Conservation (phyloP, 2,888 invertebrate genomes). For the Drosophila meridiana region DNA sequence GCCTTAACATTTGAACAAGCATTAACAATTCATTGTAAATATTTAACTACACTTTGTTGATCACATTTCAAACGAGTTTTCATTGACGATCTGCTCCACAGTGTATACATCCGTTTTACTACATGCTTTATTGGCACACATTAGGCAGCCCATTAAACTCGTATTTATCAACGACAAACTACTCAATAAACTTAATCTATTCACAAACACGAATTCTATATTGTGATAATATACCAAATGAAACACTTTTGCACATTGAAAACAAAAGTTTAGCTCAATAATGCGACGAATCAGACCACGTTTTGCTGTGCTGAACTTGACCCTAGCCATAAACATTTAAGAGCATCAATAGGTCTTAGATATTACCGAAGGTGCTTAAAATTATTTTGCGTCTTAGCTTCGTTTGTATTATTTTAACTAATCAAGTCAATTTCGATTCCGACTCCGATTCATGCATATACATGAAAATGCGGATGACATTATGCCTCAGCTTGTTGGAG, state of each 20-base stretch:
- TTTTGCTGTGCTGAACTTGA: constrained; percentile 39
- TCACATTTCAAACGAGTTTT: neutral
- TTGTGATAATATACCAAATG: constrained; percentile 21
- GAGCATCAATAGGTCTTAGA: constrained; percentile 19
- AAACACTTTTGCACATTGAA: neutral
- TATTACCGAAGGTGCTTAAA: constrained; percentile 10
- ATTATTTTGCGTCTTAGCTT: constrained; percentile 9
- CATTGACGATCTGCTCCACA: neutral
- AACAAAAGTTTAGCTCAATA: neutral
- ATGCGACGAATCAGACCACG: constrained; percentile 13
- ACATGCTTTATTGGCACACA: constrained; percentile 16
- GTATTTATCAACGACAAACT: constrained; percentile 12
- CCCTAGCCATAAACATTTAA: constrained; percentile 25
- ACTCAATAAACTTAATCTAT: constrained; percentile 13
- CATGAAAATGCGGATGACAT: neutral
- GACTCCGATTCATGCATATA: constrained; percentile 20
- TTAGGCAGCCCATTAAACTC: constrained; percentile 9
- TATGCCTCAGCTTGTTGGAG: neutral
- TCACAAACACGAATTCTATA: constrained; percentile 1
- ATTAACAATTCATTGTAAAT: neutral
- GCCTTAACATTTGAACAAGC: neutral
- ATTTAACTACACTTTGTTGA: neutral
- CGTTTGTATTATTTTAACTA: neutral
- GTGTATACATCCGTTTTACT: neutral
- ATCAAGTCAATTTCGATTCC: constrained; percentile 1